phyloP scores from a whole-genome alignment of 2,113 vertebrate species.

The Petrocephalus zakoni region DNA sequence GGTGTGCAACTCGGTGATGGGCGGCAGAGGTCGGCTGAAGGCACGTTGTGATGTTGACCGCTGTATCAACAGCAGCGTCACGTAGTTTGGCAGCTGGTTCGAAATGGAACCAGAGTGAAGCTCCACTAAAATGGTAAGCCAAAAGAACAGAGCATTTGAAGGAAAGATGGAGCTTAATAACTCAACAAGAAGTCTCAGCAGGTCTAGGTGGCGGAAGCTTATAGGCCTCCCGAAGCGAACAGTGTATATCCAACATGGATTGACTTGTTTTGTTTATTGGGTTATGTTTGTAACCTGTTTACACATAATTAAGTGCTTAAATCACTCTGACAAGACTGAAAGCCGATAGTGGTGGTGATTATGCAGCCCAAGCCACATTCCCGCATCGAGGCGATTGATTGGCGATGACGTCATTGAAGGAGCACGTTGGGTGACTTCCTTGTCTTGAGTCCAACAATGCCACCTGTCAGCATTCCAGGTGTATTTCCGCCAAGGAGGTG shows the following conservation, averaged over 20 bases:
- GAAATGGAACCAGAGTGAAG: not conserved
- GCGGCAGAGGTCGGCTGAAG: not conserved
- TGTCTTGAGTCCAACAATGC: not conserved
- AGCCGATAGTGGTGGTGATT: not conserved
- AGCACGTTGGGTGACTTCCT: not conserved
- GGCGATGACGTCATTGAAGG: not conserved
- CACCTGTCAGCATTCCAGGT: slow-evolving; percentile 3
- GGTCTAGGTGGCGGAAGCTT: not conserved
- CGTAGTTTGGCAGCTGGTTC: not conserved
- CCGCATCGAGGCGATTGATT: not conserved
- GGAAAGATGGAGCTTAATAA: not conserved
- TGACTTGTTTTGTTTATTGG: not conserved
- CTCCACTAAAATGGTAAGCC: not conserved
- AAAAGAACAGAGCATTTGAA: not conserved
- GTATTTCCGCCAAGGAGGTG: not conserved
- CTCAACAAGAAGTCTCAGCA: not conserved
- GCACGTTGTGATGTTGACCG: not conserved
- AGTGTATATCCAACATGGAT: not conserved
- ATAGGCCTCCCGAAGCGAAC: not conserved
- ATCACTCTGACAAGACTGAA: not conserved
- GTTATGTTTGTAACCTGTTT: not conserved
- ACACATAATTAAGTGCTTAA: not conserved
- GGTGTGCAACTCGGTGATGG: not conserved
- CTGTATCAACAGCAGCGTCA: not conserved
- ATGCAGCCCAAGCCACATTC: not conserved